Conservation (phyloP, 2,888 invertebrate genomes). For the Tanypteryx hageni region DNA sequence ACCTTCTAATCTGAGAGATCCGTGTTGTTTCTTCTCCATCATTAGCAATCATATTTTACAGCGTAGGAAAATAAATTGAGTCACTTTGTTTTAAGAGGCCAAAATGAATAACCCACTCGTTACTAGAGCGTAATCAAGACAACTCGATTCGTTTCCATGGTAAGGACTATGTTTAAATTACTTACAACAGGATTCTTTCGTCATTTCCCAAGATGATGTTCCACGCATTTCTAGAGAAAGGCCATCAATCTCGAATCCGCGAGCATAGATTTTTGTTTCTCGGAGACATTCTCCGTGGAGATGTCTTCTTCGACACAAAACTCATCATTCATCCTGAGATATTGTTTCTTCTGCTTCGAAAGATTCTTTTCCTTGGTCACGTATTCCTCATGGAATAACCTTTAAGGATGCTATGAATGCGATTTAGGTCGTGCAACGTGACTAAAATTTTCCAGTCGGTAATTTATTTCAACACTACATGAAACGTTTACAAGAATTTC, state of each 20-base stretch:
- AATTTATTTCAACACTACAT: too few relatives aligned
- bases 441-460: not conserved
- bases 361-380: not conserved
- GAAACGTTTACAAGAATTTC: too few relatives aligned
- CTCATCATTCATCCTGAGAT: not conserved
- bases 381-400: not conserved
- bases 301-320: not conserved
- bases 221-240: not conserved
- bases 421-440: not conserved
- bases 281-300: not conserved
- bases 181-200: too few relatives aligned
- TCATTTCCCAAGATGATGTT: not conserved
- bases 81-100: too few relatives aligned
- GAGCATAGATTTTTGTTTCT: not conserved
- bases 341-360: not conserved
- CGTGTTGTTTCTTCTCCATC: too few relatives aligned
- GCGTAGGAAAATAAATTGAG: too few relatives aligned
- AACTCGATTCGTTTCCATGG: too few relatives aligned
- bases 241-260: conserved; percentile 1
- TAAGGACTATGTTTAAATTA: too few relatives aligned
- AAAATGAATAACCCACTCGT: too few relatives aligned
- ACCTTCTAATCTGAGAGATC: too few relatives aligned
- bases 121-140: too few relatives aligned
- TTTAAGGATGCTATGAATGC: not conserved
- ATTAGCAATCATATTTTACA: too few relatives aligned